Conservation (phyloP, 2,888 invertebrate species). For the Clusia tigrina region DNA sequence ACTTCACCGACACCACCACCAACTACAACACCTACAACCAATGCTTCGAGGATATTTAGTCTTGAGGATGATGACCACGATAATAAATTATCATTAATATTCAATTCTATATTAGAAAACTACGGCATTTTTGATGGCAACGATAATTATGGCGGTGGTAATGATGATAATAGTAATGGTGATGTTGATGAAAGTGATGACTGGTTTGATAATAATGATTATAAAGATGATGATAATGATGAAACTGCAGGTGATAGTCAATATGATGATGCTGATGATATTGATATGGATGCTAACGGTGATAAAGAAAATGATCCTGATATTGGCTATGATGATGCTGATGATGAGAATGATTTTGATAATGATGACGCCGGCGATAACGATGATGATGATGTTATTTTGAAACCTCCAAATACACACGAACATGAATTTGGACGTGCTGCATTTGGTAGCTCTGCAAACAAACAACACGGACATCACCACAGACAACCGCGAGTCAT, state of each 20-base stretch:
- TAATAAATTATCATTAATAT: no score
- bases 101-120: no score
- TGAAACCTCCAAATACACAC: no score
- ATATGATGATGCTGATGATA: neutral
- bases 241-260: neutral
- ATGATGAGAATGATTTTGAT: neutral
- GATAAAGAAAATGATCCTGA: neutral
- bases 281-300: neutral
- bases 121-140: constrained; percentile 12
- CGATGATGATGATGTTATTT: constrained; percentile 8
- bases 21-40: constrained; percentile 1
- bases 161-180: constrained; percentile 6
- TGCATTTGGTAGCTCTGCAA: neutral
- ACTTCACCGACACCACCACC: neutral
- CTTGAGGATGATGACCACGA: no score
- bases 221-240: neutral
- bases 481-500: no score
- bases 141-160: constrained; percentile 7
- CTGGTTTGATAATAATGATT: neutral
- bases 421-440: neutral
- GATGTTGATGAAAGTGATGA: neutral
- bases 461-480: no score
- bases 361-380: constrained; percentile 12
- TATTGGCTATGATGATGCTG: neutral
- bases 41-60: no score